Base-by-base conservation (phyloP, 2,888 invertebrate genomes). In the Tipula vernalis region DNA sequence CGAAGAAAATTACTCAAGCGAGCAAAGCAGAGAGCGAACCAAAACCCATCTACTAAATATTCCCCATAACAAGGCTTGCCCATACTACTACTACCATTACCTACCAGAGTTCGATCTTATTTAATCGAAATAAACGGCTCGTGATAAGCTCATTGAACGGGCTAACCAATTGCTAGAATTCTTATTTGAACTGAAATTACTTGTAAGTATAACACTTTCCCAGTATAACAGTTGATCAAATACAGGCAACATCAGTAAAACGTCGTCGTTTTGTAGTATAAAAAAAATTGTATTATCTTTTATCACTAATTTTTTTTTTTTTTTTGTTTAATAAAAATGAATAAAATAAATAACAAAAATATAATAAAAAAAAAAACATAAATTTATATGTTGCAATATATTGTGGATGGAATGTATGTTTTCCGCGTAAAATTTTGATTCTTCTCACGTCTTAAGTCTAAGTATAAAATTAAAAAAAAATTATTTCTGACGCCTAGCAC, bases 251-350 rank as follows among this genome's bases (percentile, higher is more conserved):
- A 51, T 51, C 51, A 8, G 51, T 51, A 51, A 51, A 51, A 51
- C 51, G n/a, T 39, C 39, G 39, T 39, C 6, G 6, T 71, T 71
- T 28, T 28, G 28, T 28, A 71, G 71, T 28, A 71, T 71, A 28
- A 28, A 71, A n/a, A 28, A 71, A 28, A 28, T 71, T 71, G 28
- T 71, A 71, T 71, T 71, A 71, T 71, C 10, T 71, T 28, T 71
- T 71, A 71, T 71, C 71, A 71, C 71, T 71, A 71, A 28, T 28
- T 28, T 28, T 28, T n/a, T 5, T n/a, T 28, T 28, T 28, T 28
- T 71, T 71, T 71, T 71, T 71, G 71, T 71, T 71, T 71, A 71
- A 71, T 71, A 71, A 71, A 71, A 71, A 71, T 71, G 71, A 71
- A 71, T 71, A 71, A 71, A 71, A 71, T 71, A 71, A 71, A 71